These are phyloP conservation scores for Probaryconus sp. DNA, from an alignment of 1,140 invertebrate genomes.

Conservation along the genomic window DNA sequence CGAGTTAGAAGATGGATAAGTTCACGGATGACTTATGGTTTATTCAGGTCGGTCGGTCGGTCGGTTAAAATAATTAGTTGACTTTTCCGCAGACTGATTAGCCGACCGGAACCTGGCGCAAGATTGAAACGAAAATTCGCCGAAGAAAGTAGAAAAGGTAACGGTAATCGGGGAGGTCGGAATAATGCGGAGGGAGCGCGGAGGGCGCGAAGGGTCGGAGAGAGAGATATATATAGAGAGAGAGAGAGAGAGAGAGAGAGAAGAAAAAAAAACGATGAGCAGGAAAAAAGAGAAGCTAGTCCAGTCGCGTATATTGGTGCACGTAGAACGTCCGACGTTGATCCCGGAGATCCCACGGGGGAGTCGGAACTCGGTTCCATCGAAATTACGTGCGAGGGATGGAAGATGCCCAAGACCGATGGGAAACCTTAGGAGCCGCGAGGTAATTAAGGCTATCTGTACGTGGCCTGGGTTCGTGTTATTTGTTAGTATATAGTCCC, in stretches of 20 bases:
- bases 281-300: slow-evolving; percentile 17
- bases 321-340: slow-evolving; percentile 23
- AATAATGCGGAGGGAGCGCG: slow-evolving; percentile 26
- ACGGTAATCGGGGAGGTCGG: background rate
- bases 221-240: slow-evolving; percentile 5
- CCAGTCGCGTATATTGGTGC: slow-evolving; percentile 27
- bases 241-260: slow-evolving; percentile 3
- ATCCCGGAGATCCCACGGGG: slow-evolving; percentile 48
- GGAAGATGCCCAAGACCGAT: slow-evolving; percentile 68
- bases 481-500: slow-evolving; percentile 48
- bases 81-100: slow-evolving; percentile 40
- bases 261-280: background rate
- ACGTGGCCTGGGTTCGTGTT: slow-evolving; percentile 61
- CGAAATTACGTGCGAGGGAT: slow-evolving; percentile 72
- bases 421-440: slow-evolving; percentile 65
- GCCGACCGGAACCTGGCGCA: slow-evolving; percentile 31
- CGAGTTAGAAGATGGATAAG: slow-evolving; percentile 5
- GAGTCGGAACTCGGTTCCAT: slow-evolving; percentile 50
- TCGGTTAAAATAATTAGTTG: slow-evolving; percentile 53
- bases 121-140: slow-evolving; percentile 39
- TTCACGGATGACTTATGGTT: slow-evolving; percentile 30
- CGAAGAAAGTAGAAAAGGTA: background rate
- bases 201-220: slow-evolving; percentile 2
- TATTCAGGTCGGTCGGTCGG: slow-evolving; percentile 29
- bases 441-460: slow-evolving; percentile 66